Conservation (phyloP, 2,888 invertebrate species). For the Drosophila robusta region DNA sequence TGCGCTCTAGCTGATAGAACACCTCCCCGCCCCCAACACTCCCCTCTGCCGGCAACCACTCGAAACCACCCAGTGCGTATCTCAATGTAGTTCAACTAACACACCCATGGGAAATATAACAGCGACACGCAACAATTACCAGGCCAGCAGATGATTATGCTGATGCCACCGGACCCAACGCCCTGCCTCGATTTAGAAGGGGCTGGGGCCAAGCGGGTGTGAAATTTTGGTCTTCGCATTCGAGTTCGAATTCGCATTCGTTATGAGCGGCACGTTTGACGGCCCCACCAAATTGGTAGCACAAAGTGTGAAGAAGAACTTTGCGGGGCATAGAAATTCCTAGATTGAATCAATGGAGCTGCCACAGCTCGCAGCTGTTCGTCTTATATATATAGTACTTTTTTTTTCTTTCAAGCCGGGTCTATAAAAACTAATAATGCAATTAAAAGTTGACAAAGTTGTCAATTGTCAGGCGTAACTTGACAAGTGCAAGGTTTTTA, state of each 20-base stretch:
- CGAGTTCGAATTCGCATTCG: conserved; percentile 18
- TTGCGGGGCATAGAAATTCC: background rate
- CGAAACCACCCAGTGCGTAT: conserved; percentile 45
- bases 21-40: background rate
- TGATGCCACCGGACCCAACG: conserved; percentile 23
- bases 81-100: conserved; percentile 51
- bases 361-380: background rate
- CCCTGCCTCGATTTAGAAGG: background rate
- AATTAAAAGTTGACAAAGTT: conserved; percentile 72
- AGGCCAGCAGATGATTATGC: conserved; percentile 50
- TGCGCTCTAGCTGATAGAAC: conserved; percentile 53
- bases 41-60: too few species aligned
- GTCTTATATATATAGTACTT: background rate
- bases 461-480: conserved; percentile 63
- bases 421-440: conserved; percentile 74
- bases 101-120: conserved; percentile 76
- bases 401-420: conserved; percentile 10
- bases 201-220: conserved; percentile 20
- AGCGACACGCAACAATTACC: conserved; percentile 74
- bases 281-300: conserved; percentile 5
- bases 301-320: conserved; percentile 4
- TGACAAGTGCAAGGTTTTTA: conserved; percentile 65
- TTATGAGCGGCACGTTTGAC: conserved; percentile 22
- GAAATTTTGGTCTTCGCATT: conserved; percentile 24
- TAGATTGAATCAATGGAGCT: conserved; percentile 3